Evolutionary conservation across 2,113 vertebrate species (phyloP), one percentile per base, ranked within the genome.

Genomic region (Centrocercus urophasianus): DNA sequence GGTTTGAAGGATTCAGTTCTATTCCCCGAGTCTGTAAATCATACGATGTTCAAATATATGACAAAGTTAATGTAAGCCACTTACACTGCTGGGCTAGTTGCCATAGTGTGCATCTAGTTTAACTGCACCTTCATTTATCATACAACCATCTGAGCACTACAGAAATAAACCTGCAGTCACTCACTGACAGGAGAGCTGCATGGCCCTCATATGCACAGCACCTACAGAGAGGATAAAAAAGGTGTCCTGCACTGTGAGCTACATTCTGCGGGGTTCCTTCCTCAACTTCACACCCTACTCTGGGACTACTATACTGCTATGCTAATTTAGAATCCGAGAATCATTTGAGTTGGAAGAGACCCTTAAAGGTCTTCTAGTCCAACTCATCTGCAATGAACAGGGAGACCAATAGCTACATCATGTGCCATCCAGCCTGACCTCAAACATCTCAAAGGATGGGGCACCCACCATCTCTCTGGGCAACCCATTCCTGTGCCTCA

Each of bases 1-100:
- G 6, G 1, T 38, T 66, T 54, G 16, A 56, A 82, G 13, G 2
- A 8, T 3, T 48, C 42, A 11, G 3, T 45, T 57, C 2, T 0
- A 12, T 36, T 54, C 14, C 4, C 48, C 8, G 8, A 3, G 10
- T 32, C 34, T 36, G 45, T 20, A 27, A 59, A 70, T 25, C 3
- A 34, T 70, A 59, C 0, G 0, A 3, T 15, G n/a, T 38, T 47
- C 42, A 38, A 14, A 57, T 19, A 20, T 27, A 71, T 17, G 18
- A 4, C 52, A 10, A 2, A 57, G 17, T 42, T 17, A 10, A 6
- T 56, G 24, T 40, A 40, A 27, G 17, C 13, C 19, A 2, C 11
- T 52, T 42, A 25, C 42, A 25, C 27, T 61, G 34, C 54, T 20
- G 17, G 54, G 48, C 24, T 28, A 27, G 8, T 2, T 30, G 22